Conservation (phyloP, 2,797 vertebrate species). For the Carcharodon carcharias region DNA sequence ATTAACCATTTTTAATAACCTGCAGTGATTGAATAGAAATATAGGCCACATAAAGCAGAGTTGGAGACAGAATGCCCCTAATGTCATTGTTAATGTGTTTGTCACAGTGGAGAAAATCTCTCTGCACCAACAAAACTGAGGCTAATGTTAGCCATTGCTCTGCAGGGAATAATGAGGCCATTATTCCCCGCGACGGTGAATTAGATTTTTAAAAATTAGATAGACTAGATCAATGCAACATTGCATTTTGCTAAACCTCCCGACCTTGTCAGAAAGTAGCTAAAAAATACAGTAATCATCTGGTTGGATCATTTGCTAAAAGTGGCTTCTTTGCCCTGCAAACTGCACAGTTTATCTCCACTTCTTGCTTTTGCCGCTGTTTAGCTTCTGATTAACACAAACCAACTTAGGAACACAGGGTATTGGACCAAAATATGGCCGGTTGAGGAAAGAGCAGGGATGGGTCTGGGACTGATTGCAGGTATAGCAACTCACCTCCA, state of each 20-base stretch:
- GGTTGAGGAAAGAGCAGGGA: neutral
- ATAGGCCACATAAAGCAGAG: neutral
- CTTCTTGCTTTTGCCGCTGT: constrained; percentile 22
- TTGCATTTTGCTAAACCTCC: neutral
- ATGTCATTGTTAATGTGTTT: neutral
- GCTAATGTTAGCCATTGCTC: neutral
- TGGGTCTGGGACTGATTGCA: neutral
- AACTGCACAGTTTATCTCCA: neutral
- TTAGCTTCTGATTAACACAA: neutral
- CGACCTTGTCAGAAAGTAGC: neutral
- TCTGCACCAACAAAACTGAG: neutral
- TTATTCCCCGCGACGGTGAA: neutral
- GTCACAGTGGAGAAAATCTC: neutral
- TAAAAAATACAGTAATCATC: neutral
- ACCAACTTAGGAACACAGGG: neutral
- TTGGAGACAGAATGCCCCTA: neutral
- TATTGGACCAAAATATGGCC: neutral
- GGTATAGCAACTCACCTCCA: neutral
- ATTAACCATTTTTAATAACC: neutral
- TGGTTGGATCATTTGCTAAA: neutral
- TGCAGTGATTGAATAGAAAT: neutral
- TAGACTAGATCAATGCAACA: neutral
- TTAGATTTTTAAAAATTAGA: neutral
- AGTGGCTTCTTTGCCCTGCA: neutral
- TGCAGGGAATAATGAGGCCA: neutral